Conservation (phyloP, 2,888 invertebrate genomes). For the Horisme vitalbata region DNA sequence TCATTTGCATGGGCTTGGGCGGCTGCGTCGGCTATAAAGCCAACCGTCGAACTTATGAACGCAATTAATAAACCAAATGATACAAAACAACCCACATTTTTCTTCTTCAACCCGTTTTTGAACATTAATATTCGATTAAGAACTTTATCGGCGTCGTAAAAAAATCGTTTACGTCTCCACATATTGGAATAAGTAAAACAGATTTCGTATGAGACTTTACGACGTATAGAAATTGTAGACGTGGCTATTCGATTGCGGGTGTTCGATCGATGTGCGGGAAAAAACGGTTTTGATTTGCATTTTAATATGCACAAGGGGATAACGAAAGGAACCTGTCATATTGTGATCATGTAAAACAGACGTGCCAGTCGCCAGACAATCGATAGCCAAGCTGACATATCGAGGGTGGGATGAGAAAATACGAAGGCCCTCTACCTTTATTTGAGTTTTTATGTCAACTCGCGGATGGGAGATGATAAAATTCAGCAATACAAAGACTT, state of each 20-base stretch:
- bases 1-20: slow-evolving; percentile 74
- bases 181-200: slow-evolving; percentile 60
- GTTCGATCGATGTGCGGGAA: slow-evolving; percentile 57
- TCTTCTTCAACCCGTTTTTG: slow-evolving; percentile 21
- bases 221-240: slow-evolving; percentile 60
- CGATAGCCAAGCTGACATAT: slow-evolving; percentile 32
- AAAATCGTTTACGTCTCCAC: slow-evolving; percentile 47
- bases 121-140: slow-evolving; percentile 66
- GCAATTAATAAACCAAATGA: slow-evolving; percentile 77
- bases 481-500: slow-evolving; percentile 45
- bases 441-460: slow-evolving; percentile 42
- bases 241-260: slow-evolving; percentile 65
- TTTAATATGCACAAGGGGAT: slow-evolving; percentile 76
- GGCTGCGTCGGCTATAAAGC: slow-evolving; percentile 70
- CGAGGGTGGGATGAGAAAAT: slow-evolving; percentile 31
- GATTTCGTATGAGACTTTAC: slow-evolving; percentile 67
- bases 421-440: slow-evolving; percentile 36
- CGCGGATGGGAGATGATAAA: slow-evolving; percentile 39
- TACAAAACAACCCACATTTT: slow-evolving; percentile 42
- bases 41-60: slow-evolving; percentile 67
- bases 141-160: slow-evolving; percentile 34
- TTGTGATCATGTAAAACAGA: slow-evolving; percentile 47
- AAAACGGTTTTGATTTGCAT: slow-evolving; percentile 72
- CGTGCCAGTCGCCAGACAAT: slow-evolving; percentile 38
- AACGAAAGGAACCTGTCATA: slow-evolving; percentile 65